Conservation (phyloP, 2,797 vertebrate species). For the Streptopelia turtur region DNA sequence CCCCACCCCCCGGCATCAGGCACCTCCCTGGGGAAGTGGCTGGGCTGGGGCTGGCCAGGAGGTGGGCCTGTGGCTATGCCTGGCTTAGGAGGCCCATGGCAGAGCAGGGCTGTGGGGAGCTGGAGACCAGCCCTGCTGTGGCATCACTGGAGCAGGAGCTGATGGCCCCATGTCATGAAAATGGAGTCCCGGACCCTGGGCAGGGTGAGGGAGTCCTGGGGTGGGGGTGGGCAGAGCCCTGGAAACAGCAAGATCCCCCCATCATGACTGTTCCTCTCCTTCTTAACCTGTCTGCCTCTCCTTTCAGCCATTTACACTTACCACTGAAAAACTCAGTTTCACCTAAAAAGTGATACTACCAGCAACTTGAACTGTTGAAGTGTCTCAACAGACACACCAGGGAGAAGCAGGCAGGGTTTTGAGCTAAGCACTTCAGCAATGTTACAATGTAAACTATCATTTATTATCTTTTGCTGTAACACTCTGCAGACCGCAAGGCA, state of each 20-base stretch:
- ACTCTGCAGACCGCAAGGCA: neutral
- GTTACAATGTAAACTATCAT: neutral
- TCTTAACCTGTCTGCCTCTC: neutral
- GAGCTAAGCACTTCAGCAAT: neutral
- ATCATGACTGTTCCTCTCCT: accelerated
- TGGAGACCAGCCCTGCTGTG: neutral
- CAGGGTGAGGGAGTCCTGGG: accelerated
- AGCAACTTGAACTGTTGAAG: neutral
- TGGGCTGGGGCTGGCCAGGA: neutral
- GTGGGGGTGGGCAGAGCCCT: accelerated
- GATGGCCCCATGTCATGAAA: accelerated
- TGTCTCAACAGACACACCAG: neutral
- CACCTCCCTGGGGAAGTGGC: neutral
- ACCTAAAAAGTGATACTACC: neutral
- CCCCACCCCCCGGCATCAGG: accelerated
- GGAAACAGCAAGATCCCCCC: neutral
- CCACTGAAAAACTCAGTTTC: neutral
- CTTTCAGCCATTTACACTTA: neutral
- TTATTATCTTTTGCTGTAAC: neutral
- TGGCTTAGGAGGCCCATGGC: accelerated
- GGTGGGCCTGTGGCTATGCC: no score
- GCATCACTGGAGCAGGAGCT: neutral
- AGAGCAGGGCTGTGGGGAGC: neutral
- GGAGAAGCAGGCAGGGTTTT: neutral
- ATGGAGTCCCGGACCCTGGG: neutral